phyloP scores from a whole-genome alignment of 1,140 invertebrate genomes.

The Mycetomoellerius zeteki region DNA sequence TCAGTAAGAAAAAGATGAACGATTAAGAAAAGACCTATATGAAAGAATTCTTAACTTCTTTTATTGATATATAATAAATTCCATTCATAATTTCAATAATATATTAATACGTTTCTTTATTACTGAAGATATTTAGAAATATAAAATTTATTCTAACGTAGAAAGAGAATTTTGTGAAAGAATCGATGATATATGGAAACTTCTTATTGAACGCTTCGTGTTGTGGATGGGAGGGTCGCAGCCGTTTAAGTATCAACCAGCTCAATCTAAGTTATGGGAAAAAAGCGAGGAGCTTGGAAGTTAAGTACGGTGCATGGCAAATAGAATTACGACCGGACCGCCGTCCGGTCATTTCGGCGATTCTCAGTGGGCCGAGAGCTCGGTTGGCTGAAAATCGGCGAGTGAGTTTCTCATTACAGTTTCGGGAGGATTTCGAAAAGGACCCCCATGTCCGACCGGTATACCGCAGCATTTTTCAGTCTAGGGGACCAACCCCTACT shows the following conservation, averaged over 20 bases:
- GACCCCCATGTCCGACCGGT: conserved; percentile 77
- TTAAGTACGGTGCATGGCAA: conserved; percentile 17
- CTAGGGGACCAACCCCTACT: conserved; percentile 77
- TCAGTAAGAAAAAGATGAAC: conserved; percentile 40
- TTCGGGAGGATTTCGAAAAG: conserved; percentile 81
- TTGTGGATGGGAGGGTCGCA: conserved; percentile 24
- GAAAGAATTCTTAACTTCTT: conserved; percentile 60
- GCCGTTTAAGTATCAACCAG: conserved; percentile 25
- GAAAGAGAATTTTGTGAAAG: background rate
- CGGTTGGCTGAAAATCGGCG: conserved; percentile 69
- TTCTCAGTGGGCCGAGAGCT: conserved; percentile 43
- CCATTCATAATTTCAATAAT: background rate
- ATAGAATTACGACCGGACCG: conserved; percentile 64
- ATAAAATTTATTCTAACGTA: background rate
- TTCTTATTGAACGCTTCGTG: conserved; percentile 21
- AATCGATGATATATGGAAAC: background rate
- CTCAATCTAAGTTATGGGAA: conserved; percentile 35
- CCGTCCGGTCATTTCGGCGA: conserved; percentile 44
- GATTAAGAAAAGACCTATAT: conserved; percentile 57
- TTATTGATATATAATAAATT: conserved; percentile 11
- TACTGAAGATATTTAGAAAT: background rate
- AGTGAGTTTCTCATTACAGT: conserved; percentile 76
- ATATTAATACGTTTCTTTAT: background rate
- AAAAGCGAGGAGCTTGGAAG: conserved; percentile 40
- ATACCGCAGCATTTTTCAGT: conserved; percentile 83